Evolutionary conservation across 2,113 vertebrate species (phyloP), one percentile per base, ranked within the genome.

Genomic region (Notechis scutatus): DNA sequence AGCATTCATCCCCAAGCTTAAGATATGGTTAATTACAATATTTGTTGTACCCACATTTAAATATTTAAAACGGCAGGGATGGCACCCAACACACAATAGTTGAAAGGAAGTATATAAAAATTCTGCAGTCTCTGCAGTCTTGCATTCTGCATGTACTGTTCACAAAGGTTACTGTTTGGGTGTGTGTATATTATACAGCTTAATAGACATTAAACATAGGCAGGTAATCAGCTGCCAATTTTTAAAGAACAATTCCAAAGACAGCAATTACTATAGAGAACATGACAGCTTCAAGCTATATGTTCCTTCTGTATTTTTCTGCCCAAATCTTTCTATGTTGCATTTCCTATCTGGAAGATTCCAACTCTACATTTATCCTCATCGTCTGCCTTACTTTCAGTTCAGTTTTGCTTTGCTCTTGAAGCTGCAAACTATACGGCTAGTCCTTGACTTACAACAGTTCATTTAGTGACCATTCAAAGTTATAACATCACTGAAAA

Each of bases 41-140:
- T 29, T 81, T 23, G 5, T 29, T 93, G 89, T 29, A 85, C 91
- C 94, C 93, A 95, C 64, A 87, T 93, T 87, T n/a, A 88, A 69
- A 55, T 11, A 29, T 50, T 54, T 87, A 94, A 92, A 61, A 87
- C 92, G 85, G 90, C 59, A 89, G 61, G 86, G 61, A 90, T 88
- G 74, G 50, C 93, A 94, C 14, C 23, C 18, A 90, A 47, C 74
- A 92, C 91, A 95, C 91, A 94, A 92, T 24, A 90, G 91, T 61
- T 87, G 91, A 69, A 90, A 94, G 54, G 88, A 92, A 92, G 90
- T 52, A 93, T 89, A 89, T 0, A 87, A 89, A 69, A 12, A 56
- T 87, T 69, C 45, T 92, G 94, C 87, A 90, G n/a, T 95, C 45
- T 94, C 91, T 91, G 34, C 0, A 0, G 69, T 57, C 92, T 39